These are phyloP conservation scores for Lasioglossum marginatum DNA, from an alignment of 2,888 invertebrate species.

Conservation along the genomic window DNA sequence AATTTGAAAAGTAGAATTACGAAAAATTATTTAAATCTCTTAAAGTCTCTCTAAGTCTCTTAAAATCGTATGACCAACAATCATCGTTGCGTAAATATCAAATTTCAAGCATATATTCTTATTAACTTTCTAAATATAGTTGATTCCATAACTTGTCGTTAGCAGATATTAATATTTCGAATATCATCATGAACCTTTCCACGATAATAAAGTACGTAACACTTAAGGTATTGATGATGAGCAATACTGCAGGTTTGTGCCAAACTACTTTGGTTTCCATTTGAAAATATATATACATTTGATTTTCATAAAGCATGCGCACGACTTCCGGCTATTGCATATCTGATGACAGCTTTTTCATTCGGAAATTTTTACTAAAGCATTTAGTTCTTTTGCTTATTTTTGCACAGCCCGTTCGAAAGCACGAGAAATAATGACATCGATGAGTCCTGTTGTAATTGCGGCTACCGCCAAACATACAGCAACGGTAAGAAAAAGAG, in stretches of 20 bases:
- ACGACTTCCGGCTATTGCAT: conserved; percentile 35
- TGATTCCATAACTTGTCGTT: not conserved
- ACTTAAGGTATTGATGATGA: conserved; percentile 24
- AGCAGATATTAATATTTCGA: not conserved
- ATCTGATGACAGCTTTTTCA: conserved; percentile 35
- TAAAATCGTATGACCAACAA: conserved; percentile 6
- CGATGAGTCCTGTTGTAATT: conserved; percentile 90
- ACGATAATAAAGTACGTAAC: conserved; percentile 7
- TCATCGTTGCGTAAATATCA: not conserved
- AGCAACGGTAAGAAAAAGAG: conserved; percentile 89
- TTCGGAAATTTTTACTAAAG: conserved; percentile 58
- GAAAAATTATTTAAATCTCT: not conserved
- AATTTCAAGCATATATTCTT: conserved; percentile 6
- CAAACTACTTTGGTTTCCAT: conserved; percentile 20
- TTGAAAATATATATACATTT: conserved; percentile 26
- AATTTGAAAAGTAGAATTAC: not conserved
- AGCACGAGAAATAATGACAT: conserved; percentile 77
- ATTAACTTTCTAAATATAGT: conserved; percentile 4
- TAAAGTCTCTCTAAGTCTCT: not conserved
- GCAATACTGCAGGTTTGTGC: conserved; percentile 24
- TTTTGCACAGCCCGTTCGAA: conserved; percentile 52
- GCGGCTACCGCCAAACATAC: conserved; percentile 94
- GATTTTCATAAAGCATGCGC: conserved; percentile 58
- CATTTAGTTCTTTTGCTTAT: conserved; percentile 26
- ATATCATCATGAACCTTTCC: not conserved